These are phyloP conservation scores for Alethe castanea DNA, from an alignment of 2,113 vertebrate species.

Conservation along the genomic window DNA sequence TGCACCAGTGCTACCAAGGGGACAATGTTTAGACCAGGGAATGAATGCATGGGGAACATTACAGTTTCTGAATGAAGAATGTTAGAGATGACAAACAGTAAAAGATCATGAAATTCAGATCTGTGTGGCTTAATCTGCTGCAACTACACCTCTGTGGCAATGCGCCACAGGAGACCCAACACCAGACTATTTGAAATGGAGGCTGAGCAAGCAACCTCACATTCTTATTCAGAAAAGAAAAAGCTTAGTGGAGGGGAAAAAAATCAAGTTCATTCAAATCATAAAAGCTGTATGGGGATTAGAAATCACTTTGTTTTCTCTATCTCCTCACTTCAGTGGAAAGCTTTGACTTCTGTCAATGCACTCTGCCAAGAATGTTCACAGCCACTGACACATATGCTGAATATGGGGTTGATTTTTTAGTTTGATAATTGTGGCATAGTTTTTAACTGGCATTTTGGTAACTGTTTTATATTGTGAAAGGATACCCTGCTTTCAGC, in stretches of 20 bases:
- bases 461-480: neutral
- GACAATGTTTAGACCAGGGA: slow-evolving; percentile 4
- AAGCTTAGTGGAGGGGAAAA: neutral
- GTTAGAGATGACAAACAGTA: slow-evolving; percentile 55
- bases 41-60: slow-evolving; percentile 12
- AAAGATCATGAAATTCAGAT: slow-evolving; percentile 65
- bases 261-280: slow-evolving; percentile 32
- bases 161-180: neutral
- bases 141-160: slow-evolving; percentile 22
- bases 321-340: neutral
- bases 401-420: neutral
- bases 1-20: neutral
- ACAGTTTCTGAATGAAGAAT: slow-evolving; percentile 7
- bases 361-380: neutral
- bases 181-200: neutral
- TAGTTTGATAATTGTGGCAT: neutral
- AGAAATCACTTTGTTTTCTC: slow-evolving; percentile 6
- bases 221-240: slow-evolving; percentile 44
- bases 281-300: slow-evolving; percentile 46
- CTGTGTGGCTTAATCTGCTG: slow-evolving; percentile 20
- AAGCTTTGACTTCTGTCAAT: slow-evolving; percentile 38
- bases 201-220: neutral
- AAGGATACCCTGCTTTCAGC: neutral
- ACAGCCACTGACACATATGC: neutral
- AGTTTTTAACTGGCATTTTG: neutral